Evolutionary conservation across 2,888 invertebrate species (phyloP).

Genomic region (Tachina fera): DNA sequence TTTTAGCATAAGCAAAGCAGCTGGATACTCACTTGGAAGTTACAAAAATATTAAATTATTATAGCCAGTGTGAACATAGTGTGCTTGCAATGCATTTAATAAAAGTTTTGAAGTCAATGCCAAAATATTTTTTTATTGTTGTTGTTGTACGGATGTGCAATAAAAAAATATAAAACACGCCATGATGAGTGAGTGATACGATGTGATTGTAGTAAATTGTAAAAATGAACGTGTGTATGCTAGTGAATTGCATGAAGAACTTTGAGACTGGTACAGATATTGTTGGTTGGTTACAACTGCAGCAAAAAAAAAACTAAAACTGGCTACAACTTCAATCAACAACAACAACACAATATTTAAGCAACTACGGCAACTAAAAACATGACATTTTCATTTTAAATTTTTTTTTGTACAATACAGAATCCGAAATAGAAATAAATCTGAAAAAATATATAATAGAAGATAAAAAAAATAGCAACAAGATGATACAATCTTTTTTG

Average conservation of each 20-base stretch:
- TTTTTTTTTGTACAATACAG: conserved; percentile 2
- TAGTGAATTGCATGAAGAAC: conserved; percentile 40
- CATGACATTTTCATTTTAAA: neutral
- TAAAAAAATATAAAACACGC: conserved; percentile 55
- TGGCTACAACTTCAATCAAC: conserved; percentile 9
- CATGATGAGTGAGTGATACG: conserved; percentile 54
- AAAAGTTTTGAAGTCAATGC: conserved; percentile 62
- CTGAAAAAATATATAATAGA: neutral
- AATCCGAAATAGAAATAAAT: conserved; percentile 43
- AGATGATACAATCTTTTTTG: conserved; percentile 63
- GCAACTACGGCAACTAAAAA: conserved; percentile 15
- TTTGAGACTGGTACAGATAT: conserved; percentile 49
- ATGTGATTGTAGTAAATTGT: conserved; percentile 49
- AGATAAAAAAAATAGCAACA: neutral
- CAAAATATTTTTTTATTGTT: conserved; percentile 46
- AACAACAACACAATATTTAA: conserved; percentile 1
- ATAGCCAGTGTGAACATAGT: conserved; percentile 11
- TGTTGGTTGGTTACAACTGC: conserved; percentile 9
- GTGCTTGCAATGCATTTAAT: neutral
- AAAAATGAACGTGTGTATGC: conserved; percentile 32
- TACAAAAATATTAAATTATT: neutral
- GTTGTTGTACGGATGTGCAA: conserved; percentile 11
- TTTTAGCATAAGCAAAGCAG: no score
- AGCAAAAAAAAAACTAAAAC: neutral
- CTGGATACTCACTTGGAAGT: no score